Conservation (phyloP, 2,888 invertebrate genomes). For the Argyresthia goedartella region DNA sequence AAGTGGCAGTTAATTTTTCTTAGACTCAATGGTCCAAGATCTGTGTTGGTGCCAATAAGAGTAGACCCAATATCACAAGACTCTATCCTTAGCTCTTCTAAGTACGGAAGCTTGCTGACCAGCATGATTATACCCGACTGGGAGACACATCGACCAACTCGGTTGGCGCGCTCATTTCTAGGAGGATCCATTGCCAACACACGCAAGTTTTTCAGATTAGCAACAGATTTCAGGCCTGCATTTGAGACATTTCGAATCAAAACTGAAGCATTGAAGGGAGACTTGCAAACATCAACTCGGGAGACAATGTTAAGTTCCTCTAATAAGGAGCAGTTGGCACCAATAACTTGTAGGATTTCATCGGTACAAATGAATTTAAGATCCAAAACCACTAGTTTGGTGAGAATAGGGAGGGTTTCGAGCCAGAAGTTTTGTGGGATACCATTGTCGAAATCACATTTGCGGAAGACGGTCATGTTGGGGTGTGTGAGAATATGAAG, state of each 20-base stretch:
- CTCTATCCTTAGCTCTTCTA: slow-evolving; percentile 58
- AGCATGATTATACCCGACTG: slow-evolving; percentile 56
- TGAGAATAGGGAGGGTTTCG: slow-evolving; percentile 40
- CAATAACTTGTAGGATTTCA: slow-evolving; percentile 56
- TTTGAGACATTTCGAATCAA: slow-evolving; percentile 60
- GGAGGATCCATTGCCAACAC: slow-evolving; percentile 61
- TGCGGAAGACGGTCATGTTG: slow-evolving; percentile 54
- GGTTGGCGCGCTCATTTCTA: slow-evolving; percentile 48
- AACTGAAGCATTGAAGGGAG: slow-evolving; percentile 58
- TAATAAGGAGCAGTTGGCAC: slow-evolving; percentile 41
- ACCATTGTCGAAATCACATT: slow-evolving; percentile 56
- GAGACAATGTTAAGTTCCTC: slow-evolving; percentile 64
- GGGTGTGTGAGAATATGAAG: slow-evolving; percentile 55
- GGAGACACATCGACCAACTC: slow-evolving; percentile 55
- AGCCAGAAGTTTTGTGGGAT: slow-evolving; percentile 56
- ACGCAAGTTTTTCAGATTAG: slow-evolving; percentile 45
- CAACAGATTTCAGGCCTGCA: slow-evolving; percentile 44
- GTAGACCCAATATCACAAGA: slow-evolving; percentile 65
- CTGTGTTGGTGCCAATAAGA: slow-evolving; percentile 38
- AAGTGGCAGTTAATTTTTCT: slow-evolving; percentile 60
- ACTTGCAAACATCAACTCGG: slow-evolving; percentile 56
- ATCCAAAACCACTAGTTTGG: slow-evolving; percentile 48
- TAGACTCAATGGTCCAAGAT: slow-evolving; percentile 50
- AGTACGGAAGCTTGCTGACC: slow-evolving; percentile 43
- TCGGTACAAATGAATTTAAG: slow-evolving; percentile 65